Base-by-base conservation (phyloP, 2,888 invertebrate species). In the Physocephala rufipes region DNA sequence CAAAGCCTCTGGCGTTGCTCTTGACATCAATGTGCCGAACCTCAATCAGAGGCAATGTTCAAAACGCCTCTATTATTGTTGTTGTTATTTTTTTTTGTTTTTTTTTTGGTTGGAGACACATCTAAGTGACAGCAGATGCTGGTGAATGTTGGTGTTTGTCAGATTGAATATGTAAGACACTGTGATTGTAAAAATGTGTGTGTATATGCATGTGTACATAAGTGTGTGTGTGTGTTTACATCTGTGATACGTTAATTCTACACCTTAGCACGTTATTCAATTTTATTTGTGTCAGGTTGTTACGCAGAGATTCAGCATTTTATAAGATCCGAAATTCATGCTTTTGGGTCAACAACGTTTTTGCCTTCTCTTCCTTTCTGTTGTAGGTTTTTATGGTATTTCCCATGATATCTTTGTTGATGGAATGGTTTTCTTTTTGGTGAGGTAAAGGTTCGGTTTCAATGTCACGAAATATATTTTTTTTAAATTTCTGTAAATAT, bases 171-270 rank as follows among this genome's bases (percentile, higher is more conserved):
- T 49, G 28, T 19, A 70, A 43, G 66, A 70, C 43, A 21, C 21
- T 43, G 12, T 19, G 16, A 15, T n/a, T 71, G 21, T 63, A 55
- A 28, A 26, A 59, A 19, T 19, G 66, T 51, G 68, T 70, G 58
- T 73, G 62, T 61, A 19, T 53, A 66, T 21, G n/a, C 30, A 26
- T 51, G 28, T 30, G 36, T 58, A 64, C 51, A 30, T 69, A n/a
- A 30, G 43, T 68, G 16, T 64, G 71, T 73, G 28, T 70, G 53
- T 63, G 24, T 66, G 61, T 71, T 71, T 69, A 69, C 63, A 47
- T 71, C 67, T 72, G 65, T 66, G n/a, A 70, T 45, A 53, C 61
- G 68, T 49, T 49, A 49, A 49, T 7, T 49, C 49, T 19, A 19
- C 19, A 49, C 58, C 26, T 58, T 58, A 15, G 58, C 58, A 26